Conservation (phyloP, 1,140 invertebrate genomes). For the Melipona quadrifasciata region DNA sequence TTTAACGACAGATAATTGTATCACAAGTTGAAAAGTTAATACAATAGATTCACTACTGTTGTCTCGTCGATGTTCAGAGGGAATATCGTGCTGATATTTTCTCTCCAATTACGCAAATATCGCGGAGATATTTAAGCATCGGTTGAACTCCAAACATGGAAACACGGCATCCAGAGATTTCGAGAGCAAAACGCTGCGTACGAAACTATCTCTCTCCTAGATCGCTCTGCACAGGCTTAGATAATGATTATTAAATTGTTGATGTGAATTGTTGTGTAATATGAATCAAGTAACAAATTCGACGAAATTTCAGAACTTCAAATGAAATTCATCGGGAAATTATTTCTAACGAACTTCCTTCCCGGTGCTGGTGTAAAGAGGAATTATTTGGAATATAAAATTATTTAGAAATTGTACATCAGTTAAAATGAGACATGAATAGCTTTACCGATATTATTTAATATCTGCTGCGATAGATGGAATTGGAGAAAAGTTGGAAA, state of each 20-base stretch:
- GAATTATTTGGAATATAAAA: background rate
- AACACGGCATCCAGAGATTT: background rate
- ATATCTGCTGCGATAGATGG: no score
- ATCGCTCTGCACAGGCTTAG: background rate
- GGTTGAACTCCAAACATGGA: slow-evolving; percentile 3
- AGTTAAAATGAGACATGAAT: background rate
- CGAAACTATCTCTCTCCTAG: background rate
- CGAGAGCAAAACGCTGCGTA: background rate
- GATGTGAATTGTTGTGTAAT: background rate
- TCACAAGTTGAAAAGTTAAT: background rate
- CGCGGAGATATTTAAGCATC: slow-evolving; percentile 23
- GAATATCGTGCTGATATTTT: slow-evolving; percentile 1
- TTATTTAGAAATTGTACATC: background rate
- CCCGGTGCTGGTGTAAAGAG: background rate
- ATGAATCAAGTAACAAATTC: background rate
- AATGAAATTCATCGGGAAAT: background rate
- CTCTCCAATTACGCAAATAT: slow-evolving; percentile 21
- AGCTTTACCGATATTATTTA: no score
- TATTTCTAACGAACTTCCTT: background rate
- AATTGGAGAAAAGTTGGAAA: no score
- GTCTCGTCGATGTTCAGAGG: background rate
- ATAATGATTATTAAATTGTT: slow-evolving; percentile 12
- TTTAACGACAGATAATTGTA: background rate
- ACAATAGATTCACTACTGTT: background rate
- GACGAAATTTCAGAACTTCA: background rate